A percentile compares a stretch with the other conserved stretches of the same genome.
These are phyloP conservation scores for Daubentonia madagascariensis DNA, from an alignment of 2,113 vertebrate genomes.

Conservation along the genomic window DNA sequence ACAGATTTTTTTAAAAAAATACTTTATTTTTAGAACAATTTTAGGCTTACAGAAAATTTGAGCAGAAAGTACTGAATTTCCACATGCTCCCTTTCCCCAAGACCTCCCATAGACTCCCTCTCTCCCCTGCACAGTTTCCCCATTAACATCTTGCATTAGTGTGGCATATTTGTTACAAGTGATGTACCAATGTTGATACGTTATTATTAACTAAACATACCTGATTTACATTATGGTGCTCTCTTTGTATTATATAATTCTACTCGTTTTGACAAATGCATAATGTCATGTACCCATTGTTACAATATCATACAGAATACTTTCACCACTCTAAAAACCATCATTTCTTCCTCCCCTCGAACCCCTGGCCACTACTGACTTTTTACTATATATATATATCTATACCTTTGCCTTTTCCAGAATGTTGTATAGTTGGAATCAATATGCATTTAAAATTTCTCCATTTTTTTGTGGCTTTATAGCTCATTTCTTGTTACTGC, in stretches of 20 bases:
- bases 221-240: background rate
- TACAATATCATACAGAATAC: background rate
- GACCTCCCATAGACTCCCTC: background rate
- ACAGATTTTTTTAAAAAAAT: background rate
- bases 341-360: background rate
- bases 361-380: background rate
- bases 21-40: background rate
- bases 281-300: background rate
- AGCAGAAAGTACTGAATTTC: background rate
- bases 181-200: background rate
- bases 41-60: background rate
- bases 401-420: background rate
- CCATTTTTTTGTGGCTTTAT: background rate
- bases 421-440: background rate
- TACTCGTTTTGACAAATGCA: background rate
- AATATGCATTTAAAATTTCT: background rate
- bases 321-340: background rate
- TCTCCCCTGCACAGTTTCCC: background rate
- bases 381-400: background rate
- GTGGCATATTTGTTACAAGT: background rate
- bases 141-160: background rate
- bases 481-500: background rate
- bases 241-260: background rate
- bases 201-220: background rate
- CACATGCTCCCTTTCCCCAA: too few relatives aligned